Percentiles rank a stretch among this genome's conserved stretches.
These are phyloP conservation scores for Leptopilina drosophilae DNA, from an alignment of 2,888 invertebrate species.

Conservation along the genomic window DNA sequence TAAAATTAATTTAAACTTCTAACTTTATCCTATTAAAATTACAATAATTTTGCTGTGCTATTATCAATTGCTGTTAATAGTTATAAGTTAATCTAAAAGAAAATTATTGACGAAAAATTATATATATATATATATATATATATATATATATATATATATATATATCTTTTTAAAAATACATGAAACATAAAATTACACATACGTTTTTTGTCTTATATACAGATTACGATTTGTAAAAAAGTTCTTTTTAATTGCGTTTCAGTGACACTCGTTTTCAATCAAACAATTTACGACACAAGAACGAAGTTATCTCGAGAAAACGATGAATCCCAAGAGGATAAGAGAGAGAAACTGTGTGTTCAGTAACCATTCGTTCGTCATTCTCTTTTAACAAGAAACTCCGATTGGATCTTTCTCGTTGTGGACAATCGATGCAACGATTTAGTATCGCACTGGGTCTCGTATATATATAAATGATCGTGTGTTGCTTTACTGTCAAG, in stretches of 20 bases:
- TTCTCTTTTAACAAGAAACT: conserved; percentile 16
- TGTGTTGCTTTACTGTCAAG: conserved; percentile 22
- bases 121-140: no score
- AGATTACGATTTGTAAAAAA: not conserved
- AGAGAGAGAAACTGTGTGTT: not conserved
- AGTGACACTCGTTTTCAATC: conserved; percentile 8
- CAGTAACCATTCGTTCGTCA: conserved; percentile 25
- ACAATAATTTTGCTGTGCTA: no score
- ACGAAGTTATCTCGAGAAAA: conserved; percentile 14
- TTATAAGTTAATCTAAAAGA: no score
- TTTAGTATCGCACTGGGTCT: conserved; percentile 21
- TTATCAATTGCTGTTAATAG: no score
- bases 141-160: no score
- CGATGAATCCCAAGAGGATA: conserved; percentile 3
- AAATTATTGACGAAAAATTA: no score
- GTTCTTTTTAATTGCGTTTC: not conserved
- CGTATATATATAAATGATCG: conserved; percentile 26
- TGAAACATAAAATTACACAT: no score
- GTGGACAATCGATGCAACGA: conserved; percentile 28
- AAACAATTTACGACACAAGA: conserved; percentile 13
- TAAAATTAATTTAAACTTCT: no score
- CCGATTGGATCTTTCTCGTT: conserved; percentile 20
- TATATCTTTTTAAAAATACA: no score
- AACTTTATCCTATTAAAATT: no score
- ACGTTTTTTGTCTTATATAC: no score